Evolutionary conservation across 2,888 invertebrate species (phyloP).

Genomic region (Amorpha juglandis): DNA sequence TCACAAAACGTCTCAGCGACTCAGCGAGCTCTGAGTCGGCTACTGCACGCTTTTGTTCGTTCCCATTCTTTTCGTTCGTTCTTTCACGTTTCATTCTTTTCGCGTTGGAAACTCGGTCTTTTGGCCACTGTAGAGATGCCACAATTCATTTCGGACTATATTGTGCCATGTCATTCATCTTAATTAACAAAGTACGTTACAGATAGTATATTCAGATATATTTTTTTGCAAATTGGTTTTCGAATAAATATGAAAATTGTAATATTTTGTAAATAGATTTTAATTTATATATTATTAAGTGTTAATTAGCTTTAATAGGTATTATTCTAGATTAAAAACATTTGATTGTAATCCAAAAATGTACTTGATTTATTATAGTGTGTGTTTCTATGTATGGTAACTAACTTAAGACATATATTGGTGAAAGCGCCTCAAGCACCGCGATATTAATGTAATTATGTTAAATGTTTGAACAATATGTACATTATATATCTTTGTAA

Average conservation of each 20-base stretch:
- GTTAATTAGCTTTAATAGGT: constrained; percentile 82
- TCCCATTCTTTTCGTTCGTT: constrained; percentile 14
- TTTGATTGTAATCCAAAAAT: constrained; percentile 68
- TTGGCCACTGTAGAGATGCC: neutral
- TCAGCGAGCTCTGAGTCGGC: constrained; percentile 76
- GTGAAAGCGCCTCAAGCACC: constrained; percentile 30
- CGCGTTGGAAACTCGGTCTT: constrained; percentile 12
- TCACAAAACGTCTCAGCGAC: constrained; percentile 74
- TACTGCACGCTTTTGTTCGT: constrained; percentile 73
- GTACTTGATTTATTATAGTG: constrained; percentile 66
- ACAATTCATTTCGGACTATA: constrained; percentile 34
- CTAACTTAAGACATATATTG: constrained; percentile 19
- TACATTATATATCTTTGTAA: constrained; percentile 70
- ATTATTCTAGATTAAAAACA: constrained; percentile 63
- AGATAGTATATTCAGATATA: constrained; percentile 8
- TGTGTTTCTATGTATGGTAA: constrained; percentile 42
- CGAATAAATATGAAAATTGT: constrained; percentile 47
- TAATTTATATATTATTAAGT: constrained; percentile 75
- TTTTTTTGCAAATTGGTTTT: constrained; percentile 11
- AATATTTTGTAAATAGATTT: constrained; percentile 81
- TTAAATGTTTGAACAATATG: constrained; percentile 52
- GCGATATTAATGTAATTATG: constrained; percentile 54
- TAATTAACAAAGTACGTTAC: constrained; percentile 32
- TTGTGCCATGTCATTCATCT: constrained; percentile 41
- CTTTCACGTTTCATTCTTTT: neutral